A percentile compares a stretch with the other conserved stretches of the same genome.
Evolutionary conservation across 30 jellyfish, hydroid and myxozoan species (phyloP).

Genomic region (Aurelia coerulea): DNA sequence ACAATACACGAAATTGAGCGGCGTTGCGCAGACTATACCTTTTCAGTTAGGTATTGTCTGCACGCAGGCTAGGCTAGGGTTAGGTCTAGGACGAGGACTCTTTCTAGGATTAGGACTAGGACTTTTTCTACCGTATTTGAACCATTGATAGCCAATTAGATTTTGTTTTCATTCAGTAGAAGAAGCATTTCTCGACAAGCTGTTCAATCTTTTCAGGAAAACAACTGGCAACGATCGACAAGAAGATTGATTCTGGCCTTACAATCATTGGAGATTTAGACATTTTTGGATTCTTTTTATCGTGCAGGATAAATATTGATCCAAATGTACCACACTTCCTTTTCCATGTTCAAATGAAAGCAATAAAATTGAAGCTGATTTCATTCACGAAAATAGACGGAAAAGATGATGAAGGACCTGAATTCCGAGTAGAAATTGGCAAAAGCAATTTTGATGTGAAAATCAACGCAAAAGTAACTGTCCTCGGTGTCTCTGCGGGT

Average conservation of each 20-base stretch:
- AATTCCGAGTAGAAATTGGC: slow-evolving; percentile 12
- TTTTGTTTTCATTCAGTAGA: no score
- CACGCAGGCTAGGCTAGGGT: no score
- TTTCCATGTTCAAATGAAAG: background rate
- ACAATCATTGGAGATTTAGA: slow-evolving; percentile 23
- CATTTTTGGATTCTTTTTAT: background rate
- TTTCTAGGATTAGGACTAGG: no score
- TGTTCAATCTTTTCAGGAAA: background rate
- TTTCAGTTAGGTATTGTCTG: no score
- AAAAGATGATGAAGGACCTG: slow-evolving; percentile 19
- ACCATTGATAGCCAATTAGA: no score
- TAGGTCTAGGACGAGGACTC: no score
- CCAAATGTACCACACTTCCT: background rate
- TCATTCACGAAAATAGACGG: slow-evolving; percentile 23
- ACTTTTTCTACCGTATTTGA: no score
- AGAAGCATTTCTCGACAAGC: no score
- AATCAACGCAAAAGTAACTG: slow-evolving; percentile 25
- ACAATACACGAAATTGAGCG: no score
- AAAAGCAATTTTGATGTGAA: background rate
- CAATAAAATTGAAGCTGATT: background rate
- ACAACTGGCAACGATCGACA: slow-evolving; percentile 2
- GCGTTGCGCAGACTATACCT: no score
- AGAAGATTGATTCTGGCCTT: slow-evolving; percentile 10
- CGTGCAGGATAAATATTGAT: slow-evolving; percentile 2
- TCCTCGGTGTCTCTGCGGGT: slow-evolving; percentile 5